These are phyloP conservation scores for Sinhomidia bicolor DNA, from an alignment of 2,888 invertebrate species.

Conservation along the genomic window DNA sequence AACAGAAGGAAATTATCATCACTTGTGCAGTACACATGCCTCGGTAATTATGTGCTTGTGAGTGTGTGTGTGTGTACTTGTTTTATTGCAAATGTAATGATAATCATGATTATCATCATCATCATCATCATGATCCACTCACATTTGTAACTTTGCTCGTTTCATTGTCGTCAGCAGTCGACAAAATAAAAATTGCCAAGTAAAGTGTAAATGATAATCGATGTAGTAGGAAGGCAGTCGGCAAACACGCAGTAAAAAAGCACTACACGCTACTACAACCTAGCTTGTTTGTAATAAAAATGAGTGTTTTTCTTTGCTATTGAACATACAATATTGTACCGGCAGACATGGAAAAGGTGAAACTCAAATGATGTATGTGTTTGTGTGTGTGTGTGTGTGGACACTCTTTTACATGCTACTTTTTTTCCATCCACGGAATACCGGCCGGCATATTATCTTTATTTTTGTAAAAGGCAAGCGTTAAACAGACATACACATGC, in stretches of 20 bases:
- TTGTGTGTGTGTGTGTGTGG: neutral
- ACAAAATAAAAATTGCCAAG: neutral
- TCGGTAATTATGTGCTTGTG: neutral
- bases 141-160: slow-evolving; percentile 21
- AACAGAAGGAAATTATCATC: slow-evolving; percentile 11
- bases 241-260: neutral
- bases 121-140: neutral
- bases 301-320: slow-evolving; percentile 1
- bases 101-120: slow-evolving; percentile 16
- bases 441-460: slow-evolving; percentile 55
- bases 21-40: neutral
- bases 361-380: neutral
- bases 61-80: neutral
- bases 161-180: neutral
- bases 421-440: no score
- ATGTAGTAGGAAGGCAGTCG: neutral
- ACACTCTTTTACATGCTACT: no score
- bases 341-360: slow-evolving; percentile 26
- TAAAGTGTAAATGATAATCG: neutral
- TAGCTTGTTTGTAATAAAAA: slow-evolving; percentile 5
- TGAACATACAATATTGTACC: neutral
- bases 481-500: neutral
- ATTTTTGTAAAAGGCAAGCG: neutral
- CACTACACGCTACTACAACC: neutral
- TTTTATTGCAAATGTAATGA: slow-evolving; percentile 24